A percentile compares a stretch with the other conserved stretches of the same genome.
These are phyloP conservation scores for Anguilla rostrata DNA, from an alignment of 2,113 vertebrate species.

Conservation along the genomic window DNA sequence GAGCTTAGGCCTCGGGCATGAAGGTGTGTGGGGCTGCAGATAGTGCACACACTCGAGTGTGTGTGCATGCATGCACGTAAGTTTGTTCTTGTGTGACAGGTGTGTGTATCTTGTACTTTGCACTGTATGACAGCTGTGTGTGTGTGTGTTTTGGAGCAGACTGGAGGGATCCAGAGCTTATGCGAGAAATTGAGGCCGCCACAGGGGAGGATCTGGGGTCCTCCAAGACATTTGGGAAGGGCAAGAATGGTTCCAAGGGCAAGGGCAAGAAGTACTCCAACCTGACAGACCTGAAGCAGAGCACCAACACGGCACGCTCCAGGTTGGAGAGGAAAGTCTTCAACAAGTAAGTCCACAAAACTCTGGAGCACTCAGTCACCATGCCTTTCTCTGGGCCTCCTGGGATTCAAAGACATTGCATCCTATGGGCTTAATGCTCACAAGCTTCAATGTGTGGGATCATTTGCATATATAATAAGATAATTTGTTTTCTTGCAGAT, in stretches of 20 bases:
- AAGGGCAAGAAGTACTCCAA: slow-evolving; percentile 80
- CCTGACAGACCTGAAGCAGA: slow-evolving; percentile 85
- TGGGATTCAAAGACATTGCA: not conserved
- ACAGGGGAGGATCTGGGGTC: slow-evolving; percentile 88
- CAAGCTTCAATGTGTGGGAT: not conserved
- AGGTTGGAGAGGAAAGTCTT: slow-evolving; percentile 89
- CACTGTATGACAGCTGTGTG: not conserved
- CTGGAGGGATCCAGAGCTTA: slow-evolving; percentile 84
- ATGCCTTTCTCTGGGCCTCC: too few species aligned
- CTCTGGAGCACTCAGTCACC: not conserved
- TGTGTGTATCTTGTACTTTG: not conserved
- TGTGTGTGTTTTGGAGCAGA: slow-evolving; percentile 62
- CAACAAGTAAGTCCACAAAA: slow-evolving; percentile 77
- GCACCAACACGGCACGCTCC: slow-evolving; percentile 75
- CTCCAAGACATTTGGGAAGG: slow-evolving; percentile 56
- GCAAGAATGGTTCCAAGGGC: slow-evolving; percentile 59
- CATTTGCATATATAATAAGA: not conserved
- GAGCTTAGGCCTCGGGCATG: too few species aligned
- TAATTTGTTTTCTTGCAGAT: not conserved
- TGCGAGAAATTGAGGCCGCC: slow-evolving; percentile 88
- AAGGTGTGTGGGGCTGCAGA: too few species aligned
- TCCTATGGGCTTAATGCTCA: not conserved
- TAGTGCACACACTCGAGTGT: not conserved
- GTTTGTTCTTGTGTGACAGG: not conserved
- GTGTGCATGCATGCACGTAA: not conserved